Evolutionary conservation across 2,113 vertebrate genomes (phyloP).

Genomic region (Pantherophis guttatus): DNA sequence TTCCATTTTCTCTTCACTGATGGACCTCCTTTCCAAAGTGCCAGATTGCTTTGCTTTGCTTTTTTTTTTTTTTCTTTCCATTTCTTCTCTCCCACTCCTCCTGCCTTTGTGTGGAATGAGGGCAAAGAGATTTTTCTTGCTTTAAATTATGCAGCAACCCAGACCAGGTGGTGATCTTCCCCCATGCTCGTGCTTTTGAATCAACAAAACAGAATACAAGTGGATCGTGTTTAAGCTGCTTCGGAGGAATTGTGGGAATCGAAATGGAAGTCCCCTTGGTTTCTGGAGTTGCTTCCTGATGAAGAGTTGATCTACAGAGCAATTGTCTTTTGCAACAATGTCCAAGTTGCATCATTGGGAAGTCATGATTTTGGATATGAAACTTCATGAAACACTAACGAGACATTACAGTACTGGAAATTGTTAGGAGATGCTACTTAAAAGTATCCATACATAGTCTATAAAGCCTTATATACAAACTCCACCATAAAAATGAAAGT

Average conservation of each 20-base stretch:
- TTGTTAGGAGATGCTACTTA: neutral
- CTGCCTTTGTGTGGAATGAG: neutral
- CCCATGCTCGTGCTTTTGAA: neutral
- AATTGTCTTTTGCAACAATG: neutral
- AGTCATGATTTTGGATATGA: neutral
- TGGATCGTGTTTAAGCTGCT: neutral
- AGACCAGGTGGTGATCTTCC: neutral
- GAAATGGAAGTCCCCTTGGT: neutral
- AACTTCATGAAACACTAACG: no score
- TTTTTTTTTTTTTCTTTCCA: neutral
- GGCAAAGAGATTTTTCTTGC: neutral
- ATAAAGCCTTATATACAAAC: neutral
- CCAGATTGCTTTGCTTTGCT: neutral
- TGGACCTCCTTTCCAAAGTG: neutral
- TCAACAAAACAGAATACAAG: neutral
- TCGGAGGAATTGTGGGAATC: neutral
- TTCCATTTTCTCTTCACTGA: neutral
- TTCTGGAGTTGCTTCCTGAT: neutral
- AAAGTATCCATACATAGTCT: neutral
- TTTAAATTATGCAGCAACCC: neutral
- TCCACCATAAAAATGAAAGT: neutral
- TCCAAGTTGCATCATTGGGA: neutral
- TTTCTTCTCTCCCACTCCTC: neutral
- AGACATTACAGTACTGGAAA: neutral
- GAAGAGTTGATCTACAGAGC: neutral